Conservation (phyloP, 2,113 vertebrate genomes). For the Lampris megalopsis region DNA sequence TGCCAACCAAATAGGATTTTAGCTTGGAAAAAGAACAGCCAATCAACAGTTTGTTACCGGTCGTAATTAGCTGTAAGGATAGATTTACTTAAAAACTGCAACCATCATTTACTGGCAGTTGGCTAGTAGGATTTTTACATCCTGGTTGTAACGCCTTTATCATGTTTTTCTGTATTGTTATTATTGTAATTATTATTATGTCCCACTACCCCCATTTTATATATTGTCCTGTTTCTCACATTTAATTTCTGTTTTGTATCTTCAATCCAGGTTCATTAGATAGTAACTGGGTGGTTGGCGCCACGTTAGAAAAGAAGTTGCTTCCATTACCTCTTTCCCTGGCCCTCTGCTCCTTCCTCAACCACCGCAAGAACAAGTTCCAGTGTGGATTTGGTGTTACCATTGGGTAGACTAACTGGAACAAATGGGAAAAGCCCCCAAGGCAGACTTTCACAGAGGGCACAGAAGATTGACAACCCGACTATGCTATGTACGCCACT, state of each 20-base stretch:
- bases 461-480: slow-evolving; percentile 36
- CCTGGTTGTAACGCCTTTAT: not conserved
- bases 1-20: too few relatives aligned
- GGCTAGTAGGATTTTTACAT: too few relatives aligned
- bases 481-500: slow-evolving; percentile 11
- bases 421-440: not conserved
- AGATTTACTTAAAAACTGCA: too few relatives aligned
- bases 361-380: slow-evolving; percentile 92
- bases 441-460: slow-evolving; percentile 3
- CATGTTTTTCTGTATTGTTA: too few relatives aligned
- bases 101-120: too few relatives aligned
- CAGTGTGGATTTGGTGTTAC: slow-evolving; percentile 91
- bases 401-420: slow-evolving; percentile 79
- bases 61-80: too few relatives aligned
- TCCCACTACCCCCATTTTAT: not conserved
- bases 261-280: slow-evolving; percentile 85
- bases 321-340: slow-evolving; percentile 88
- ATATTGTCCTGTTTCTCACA: not conserved
- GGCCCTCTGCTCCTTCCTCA: slow-evolving; percentile 89
- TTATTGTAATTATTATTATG: not conserved
- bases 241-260: not conserved
- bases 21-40: too few relatives aligned
- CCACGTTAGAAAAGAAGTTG: slow-evolving; percentile 90
- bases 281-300: slow-evolving; percentile 91
- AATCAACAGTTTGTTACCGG: too few relatives aligned